Evolutionary conservation across 2,797 vertebrate species (phyloP).

Genomic region (Thalassophryne amazonica): DNA sequence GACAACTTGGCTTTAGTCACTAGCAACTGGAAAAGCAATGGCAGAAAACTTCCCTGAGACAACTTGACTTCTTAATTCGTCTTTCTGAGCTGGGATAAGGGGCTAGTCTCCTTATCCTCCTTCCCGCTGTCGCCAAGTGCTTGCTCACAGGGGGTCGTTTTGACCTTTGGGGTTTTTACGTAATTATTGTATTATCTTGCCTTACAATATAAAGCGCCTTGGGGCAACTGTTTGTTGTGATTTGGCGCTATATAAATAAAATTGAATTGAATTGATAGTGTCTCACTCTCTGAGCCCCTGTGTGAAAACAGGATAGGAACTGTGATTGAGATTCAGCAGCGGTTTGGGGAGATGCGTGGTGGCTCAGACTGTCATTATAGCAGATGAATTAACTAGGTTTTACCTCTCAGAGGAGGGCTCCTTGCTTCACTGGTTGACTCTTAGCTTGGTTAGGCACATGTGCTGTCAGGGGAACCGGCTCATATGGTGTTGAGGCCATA

Average conservation of each 20-base stretch:
- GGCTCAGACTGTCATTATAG: constrained; percentile 54
- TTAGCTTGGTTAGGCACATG: constrained; percentile 62
- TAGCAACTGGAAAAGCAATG: constrained; percentile 42
- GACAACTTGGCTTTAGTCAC: constrained; percentile 53
- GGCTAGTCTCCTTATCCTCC: no score
- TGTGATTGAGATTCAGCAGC: constrained; percentile 37
- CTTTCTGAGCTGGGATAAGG: constrained; percentile 22
- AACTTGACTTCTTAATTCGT: constrained; percentile 50
- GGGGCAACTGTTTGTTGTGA: no score
- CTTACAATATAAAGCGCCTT: no score
- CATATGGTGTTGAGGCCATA: constrained; percentile 57
- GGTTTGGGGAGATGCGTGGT: constrained; percentile 37
- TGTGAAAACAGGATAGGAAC: constrained; percentile 25
- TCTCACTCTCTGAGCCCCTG: constrained; percentile 13
- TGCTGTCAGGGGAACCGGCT: constrained; percentile 51
- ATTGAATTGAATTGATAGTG: no score
- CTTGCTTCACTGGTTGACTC: constrained; percentile 54
- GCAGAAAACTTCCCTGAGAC: constrained; percentile 37
- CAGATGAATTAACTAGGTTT: constrained; percentile 63
- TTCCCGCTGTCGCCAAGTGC: no score
- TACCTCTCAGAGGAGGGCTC: constrained; percentile 54
- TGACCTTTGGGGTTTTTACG: no score
- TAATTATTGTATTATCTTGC: no score
- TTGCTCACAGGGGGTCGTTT: no score
- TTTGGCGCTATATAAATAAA: no score